These are phyloP conservation scores for Elephantulus edwardii DNA, from an alignment of 2,113 vertebrate species.

Conservation along the genomic window DNA sequence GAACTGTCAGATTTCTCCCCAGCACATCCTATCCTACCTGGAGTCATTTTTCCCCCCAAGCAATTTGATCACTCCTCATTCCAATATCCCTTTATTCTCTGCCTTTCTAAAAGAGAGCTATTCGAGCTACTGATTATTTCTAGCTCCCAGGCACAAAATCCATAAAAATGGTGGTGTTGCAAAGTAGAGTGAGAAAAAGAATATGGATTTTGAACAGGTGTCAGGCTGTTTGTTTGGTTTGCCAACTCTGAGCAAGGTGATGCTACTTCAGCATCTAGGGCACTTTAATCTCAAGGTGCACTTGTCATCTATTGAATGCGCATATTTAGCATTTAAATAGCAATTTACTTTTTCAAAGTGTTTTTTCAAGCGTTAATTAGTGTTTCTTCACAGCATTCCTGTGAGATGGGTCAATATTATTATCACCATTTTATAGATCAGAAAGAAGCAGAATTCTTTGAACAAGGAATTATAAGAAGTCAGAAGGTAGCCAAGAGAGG, in stretches of 20 bases:
- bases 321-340: constrained; percentile 66
- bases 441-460: neutral
- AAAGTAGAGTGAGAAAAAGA: constrained; percentile 8
- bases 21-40: neutral
- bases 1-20: constrained; percentile 39
- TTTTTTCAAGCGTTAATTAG: constrained; percentile 57
- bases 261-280: neutral
- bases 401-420: constrained; percentile 61
- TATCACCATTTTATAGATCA: constrained; percentile 47
- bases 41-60: neutral
- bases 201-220: constrained; percentile 46
- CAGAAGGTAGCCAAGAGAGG: neutral
- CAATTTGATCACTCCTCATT: constrained; percentile 39
- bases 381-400: constrained; percentile 48
- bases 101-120: constrained; percentile 20
- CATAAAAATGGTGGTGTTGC: constrained; percentile 27
- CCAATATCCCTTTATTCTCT: neutral
- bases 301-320: constrained; percentile 45
- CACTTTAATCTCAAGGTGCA: neutral
- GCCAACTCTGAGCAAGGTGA: neutral
- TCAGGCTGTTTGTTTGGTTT: constrained; percentile 49
- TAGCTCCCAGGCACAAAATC: constrained; percentile 47
- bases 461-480: neutral
- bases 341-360: constrained; percentile 53
- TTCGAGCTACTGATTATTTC: constrained; percentile 31